phyloP scores from a whole-genome alignment of 2,797 vertebrate species.

The Benthosema pterotum region DNA sequence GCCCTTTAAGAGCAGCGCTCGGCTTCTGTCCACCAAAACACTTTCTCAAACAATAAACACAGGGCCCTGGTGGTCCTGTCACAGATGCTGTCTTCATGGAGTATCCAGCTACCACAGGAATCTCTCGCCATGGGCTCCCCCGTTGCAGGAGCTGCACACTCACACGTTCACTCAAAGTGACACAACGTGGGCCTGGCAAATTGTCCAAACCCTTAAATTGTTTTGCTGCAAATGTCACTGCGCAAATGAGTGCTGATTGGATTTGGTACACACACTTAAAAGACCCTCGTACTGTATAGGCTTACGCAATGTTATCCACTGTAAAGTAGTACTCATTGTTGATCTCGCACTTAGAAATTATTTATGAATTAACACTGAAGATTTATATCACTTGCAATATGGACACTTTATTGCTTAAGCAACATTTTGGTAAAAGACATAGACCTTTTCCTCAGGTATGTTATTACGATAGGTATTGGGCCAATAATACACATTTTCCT shows the following conservation, averaged over 20 bases:
- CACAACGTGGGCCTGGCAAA: constrained; percentile 5
- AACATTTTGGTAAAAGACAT: too few species aligned
- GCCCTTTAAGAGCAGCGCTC: constrained; percentile 58
- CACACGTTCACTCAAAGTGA: constrained; percentile 12
- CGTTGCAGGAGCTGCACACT: constrained; percentile 19
- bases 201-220: constrained; percentile 39
- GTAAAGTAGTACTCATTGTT: too few species aligned
- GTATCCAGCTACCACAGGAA: constrained; percentile 79
- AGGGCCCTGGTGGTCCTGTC: constrained; percentile 86
- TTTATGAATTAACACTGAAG: too few species aligned
- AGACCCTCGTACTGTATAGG: too few species aligned
- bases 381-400: too few species aligned
- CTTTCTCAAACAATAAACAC: constrained; percentile 87
- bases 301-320: too few species aligned
- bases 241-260: constrained; percentile 35
- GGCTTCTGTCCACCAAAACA: constrained; percentile 78
- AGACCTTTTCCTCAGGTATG: too few species aligned
- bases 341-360: too few species aligned
- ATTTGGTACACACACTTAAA: constrained; percentile 29
- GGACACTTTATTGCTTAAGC: too few species aligned
- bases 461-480: too few species aligned
- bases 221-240: constrained; percentile 43
- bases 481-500: too few species aligned
- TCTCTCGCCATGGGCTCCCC: constrained; percentile 30
- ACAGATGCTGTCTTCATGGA: constrained; percentile 78